Evolutionary conservation across 2,113 vertebrate genomes (phyloP).

Genomic region (Pteropus alecto): DNA sequence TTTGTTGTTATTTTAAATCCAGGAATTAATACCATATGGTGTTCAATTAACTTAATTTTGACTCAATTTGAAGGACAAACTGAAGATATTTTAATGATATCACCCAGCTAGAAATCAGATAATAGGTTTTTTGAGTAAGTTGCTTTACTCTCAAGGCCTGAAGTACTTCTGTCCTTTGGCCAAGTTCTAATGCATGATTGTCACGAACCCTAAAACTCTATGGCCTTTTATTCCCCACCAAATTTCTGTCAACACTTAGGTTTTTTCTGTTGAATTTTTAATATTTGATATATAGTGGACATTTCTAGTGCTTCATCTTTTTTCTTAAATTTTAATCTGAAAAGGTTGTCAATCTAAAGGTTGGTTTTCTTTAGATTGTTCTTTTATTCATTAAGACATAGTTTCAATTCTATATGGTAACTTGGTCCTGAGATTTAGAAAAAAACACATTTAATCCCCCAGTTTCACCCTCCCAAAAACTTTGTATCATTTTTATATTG

Average conservation of each 20-base stretch:
- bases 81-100: conserved; percentile 3
- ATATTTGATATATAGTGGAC: not conserved
- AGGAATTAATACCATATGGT: not conserved
- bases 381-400: conserved; percentile 16
- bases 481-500: conserved; percentile 7
- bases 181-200: not conserved
- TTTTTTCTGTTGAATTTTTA: not conserved
- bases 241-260: not conserved
- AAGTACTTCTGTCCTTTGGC: not conserved
- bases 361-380: conserved; percentile 20
- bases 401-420: not conserved
- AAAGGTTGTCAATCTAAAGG: not conserved
- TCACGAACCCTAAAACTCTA: not conserved
- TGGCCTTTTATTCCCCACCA: not conserved
- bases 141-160: not conserved
- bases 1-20: conserved; percentile 25
- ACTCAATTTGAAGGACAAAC: not conserved
- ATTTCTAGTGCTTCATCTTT: not conserved
- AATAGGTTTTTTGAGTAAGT: not conserved
- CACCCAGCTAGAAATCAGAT: not conserved
- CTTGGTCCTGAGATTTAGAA: not conserved
- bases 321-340: conserved; percentile 20
- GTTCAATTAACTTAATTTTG: conserved; percentile 34
- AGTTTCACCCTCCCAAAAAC: not conserved
- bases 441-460: not conserved